Conservation (phyloP, 2,888 invertebrate species). For the Lobophora halterata region DNA sequence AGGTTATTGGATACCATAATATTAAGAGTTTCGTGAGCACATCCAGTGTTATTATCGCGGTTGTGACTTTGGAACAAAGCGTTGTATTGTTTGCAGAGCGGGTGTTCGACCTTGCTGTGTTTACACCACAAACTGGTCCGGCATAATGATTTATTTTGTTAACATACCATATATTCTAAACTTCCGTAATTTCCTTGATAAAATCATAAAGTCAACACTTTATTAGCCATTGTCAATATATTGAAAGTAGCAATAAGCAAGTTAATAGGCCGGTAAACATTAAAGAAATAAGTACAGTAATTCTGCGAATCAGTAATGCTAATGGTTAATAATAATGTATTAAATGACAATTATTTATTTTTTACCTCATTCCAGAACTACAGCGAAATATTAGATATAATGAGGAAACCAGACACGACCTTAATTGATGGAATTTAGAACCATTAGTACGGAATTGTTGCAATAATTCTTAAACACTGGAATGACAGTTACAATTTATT, state of each 20-base stretch:
- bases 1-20: slow-evolving; percentile 6
- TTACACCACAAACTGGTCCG: slow-evolving; percentile 39
- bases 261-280: slow-evolving; percentile 8
- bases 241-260: slow-evolving; percentile 4
- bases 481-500: no score
- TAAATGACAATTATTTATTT: slow-evolving; percentile 12
- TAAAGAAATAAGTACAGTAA: not conserved
- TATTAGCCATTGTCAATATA: no score
- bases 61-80: slow-evolving; percentile 29
- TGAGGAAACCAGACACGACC: slow-evolving; percentile 41
- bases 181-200: slow-evolving; percentile 30
- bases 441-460: no score
- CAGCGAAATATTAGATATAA: slow-evolving; percentile 41
- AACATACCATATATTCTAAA: slow-evolving; percentile 35
- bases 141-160: slow-evolving; percentile 51
- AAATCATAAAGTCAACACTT: no score
- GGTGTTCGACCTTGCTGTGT: slow-evolving; percentile 43
- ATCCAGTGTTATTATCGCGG: slow-evolving; percentile 12
- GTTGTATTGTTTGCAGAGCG: slow-evolving; percentile 35
- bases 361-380: slow-evolving; percentile 28
- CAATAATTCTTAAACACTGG: no score
- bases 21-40: slow-evolving; percentile 2
- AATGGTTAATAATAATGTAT: slow-evolving; percentile 1
- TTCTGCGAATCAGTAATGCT: slow-evolving; percentile 1
- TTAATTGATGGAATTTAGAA: no score